Base-by-base conservation (phyloP, 2,113 vertebrate genomes). In the Chunga burmeisteri region DNA sequence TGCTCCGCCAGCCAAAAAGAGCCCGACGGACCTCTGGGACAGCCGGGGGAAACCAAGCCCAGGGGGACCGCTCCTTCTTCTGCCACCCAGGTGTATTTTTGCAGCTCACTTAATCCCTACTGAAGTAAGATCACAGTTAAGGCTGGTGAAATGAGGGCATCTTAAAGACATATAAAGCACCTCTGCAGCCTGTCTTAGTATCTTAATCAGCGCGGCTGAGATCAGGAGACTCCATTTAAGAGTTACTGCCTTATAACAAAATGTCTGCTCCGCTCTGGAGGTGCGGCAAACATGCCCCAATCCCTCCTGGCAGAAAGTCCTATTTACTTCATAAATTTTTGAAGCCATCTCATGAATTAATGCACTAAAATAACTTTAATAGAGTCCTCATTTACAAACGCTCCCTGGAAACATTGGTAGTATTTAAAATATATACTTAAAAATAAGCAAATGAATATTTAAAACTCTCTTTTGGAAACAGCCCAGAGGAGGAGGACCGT, bases 311-410 rank as follows among this genome's bases (percentile, higher is more conserved):
- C 81, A 97, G 46, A 73, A 94, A 94, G 90, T 88, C 81, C 91
- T 94, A 88, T 86, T 96, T 52, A 91, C 92, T 91, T 97, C 95
- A 97, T 97, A 80, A 96, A 98, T 97, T 97, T 97, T 97, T 98
- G 88, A 98, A 97, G 91, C 72, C 67, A 58, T 94, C 91, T 97
- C 95, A 96, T 96, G 96, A 97, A 97, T 98, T 95, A 95, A 95
- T 96, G 93, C 94, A 83, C 94, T 91, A 94, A 94, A 95, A 96
- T 96, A 91, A 90, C 94, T 96, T 86, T 94, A 91, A 94, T 36
- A 85, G 77, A 94, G 90, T 89, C 91, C 86, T 93, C 63, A 0
- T 89, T 97, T 96, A 96, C 92, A 95, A 95, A 94, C 2, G 9
- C 65, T 96, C 89, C 77, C 84, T 94, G 83, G 52, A 96, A 93